These are phyloP conservation scores for Vultur gryphus DNA, from an alignment of 2,797 vertebrate species.

Conservation along the genomic window DNA sequence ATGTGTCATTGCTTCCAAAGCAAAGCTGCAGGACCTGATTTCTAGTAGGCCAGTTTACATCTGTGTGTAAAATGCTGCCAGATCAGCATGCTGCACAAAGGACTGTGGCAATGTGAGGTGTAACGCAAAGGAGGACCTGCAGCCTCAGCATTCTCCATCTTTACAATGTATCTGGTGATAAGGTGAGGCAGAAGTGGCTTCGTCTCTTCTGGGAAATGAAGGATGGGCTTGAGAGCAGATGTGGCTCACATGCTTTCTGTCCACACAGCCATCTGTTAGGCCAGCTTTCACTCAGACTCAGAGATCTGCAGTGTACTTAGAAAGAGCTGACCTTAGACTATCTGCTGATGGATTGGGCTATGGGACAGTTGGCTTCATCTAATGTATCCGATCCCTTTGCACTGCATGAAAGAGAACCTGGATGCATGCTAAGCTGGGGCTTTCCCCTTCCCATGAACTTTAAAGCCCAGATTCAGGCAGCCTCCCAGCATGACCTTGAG, in stretches of 20 bases:
- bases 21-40: neutral
- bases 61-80: neutral
- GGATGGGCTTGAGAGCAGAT: neutral
- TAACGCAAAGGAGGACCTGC: neutral
- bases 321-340: neutral
- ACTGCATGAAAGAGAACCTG: neutral
- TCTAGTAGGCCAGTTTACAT: neutral
- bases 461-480: neutral
- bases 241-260: neutral
- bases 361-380: neutral
- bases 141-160: neutral
- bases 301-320: neutral
- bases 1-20: neutral
- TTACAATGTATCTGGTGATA: neutral
- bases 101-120: neutral
- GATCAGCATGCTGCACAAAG: neutral
- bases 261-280: neutral
- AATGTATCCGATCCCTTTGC: accelerated
- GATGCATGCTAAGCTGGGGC: neutral
- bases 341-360: neutral
- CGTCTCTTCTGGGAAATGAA: neutral
- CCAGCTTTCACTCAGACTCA: neutral
- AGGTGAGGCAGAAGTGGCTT: neutral
- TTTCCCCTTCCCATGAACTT: neutral
- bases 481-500: neutral